phyloP scores from a whole-genome alignment of 1,140 invertebrate species.

The Bombus impatiens region DNA sequence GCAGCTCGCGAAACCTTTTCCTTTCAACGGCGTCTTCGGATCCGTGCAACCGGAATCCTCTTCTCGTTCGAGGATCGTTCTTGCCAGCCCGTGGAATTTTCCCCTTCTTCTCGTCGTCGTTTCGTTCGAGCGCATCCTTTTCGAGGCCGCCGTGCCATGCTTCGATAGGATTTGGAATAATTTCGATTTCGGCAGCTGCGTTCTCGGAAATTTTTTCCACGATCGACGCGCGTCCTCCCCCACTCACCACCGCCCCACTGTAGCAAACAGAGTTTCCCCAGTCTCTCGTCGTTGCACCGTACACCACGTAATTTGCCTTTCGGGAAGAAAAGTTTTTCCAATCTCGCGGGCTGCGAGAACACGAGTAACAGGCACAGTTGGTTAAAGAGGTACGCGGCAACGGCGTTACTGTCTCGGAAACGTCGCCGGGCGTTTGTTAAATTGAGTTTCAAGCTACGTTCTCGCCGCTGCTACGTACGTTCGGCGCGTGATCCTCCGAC shows the following conservation, averaged over 20 bases:
- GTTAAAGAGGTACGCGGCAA: slow-evolving; percentile 36
- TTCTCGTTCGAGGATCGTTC: slow-evolving; percentile 23
- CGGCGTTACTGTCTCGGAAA: slow-evolving; percentile 36
- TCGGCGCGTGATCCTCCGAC: slow-evolving; percentile 27
- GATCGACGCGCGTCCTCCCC: no score
- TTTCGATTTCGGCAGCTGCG: slow-evolving; percentile 23
- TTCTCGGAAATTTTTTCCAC: slow-evolving; percentile 11
- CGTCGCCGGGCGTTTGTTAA: slow-evolving; percentile 44
- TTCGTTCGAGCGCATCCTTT: neutral
- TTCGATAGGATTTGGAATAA: slow-evolving; percentile 10
- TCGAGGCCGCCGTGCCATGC: neutral
- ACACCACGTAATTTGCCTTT: slow-evolving; percentile 41
- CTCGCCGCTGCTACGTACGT: slow-evolving; percentile 3
- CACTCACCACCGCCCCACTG: accelerated
- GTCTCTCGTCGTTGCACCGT: neutral
- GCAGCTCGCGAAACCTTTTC: slow-evolving; percentile 27
- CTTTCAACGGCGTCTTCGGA: slow-evolving; percentile 5
- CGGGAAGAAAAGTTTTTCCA: slow-evolving; percentile 47
- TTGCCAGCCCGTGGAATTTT: neutral
- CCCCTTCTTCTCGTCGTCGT: no score
- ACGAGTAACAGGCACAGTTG: neutral
- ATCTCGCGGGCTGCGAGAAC: slow-evolving; percentile 26
- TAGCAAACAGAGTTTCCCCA: no score
- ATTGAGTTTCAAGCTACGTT: slow-evolving; percentile 44
- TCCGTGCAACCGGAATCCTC: slow-evolving; percentile 12